These are phyloP conservation scores for Trichonephila clavata DNA, from an alignment of 1,140 invertebrate species.

Conservation along the genomic window DNA sequence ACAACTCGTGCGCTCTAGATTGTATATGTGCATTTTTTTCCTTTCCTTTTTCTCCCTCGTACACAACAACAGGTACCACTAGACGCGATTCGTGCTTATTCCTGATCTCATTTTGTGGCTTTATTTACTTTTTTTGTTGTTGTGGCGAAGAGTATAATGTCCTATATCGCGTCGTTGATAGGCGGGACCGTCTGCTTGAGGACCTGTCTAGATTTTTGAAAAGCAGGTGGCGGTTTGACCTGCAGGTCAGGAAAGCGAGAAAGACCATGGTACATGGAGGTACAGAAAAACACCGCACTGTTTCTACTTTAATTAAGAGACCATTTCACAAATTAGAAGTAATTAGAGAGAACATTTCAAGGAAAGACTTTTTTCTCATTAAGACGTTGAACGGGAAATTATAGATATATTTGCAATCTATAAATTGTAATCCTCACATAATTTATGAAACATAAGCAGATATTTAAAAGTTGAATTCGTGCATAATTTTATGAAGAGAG, in stretches of 20 bases:
- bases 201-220: slow-evolving; percentile 51
- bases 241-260: slow-evolving; percentile 45
- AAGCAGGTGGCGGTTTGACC: slow-evolving; percentile 71
- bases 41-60: neutral
- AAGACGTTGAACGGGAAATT: neutral
- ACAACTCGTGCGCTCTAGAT: slow-evolving; percentile 65
- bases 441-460: too few species aligned
- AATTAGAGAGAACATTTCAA: slow-evolving; percentile 24
- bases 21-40: neutral
- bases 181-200: slow-evolving; percentile 66
- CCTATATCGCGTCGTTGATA: slow-evolving; percentile 61
- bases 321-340: neutral
- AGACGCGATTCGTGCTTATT: slow-evolving; percentile 58
- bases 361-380: neutral
- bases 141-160: slow-evolving; percentile 58
- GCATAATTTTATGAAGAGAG: too few species aligned
- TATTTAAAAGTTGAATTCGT: too few species aligned
- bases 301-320: slow-evolving; percentile 30
- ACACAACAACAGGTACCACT: slow-evolving; percentile 61
- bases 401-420: too few species aligned
- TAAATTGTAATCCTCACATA: too few species aligned
- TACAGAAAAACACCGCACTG: slow-evolving; percentile 42
- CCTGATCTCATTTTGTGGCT: slow-evolving; percentile 60
- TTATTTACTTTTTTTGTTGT: slow-evolving; percentile 62
- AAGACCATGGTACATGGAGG: slow-evolving; percentile 46